Base-by-base conservation (phyloP, 1,140 invertebrate species). In the Kradibia gibbosae region DNA sequence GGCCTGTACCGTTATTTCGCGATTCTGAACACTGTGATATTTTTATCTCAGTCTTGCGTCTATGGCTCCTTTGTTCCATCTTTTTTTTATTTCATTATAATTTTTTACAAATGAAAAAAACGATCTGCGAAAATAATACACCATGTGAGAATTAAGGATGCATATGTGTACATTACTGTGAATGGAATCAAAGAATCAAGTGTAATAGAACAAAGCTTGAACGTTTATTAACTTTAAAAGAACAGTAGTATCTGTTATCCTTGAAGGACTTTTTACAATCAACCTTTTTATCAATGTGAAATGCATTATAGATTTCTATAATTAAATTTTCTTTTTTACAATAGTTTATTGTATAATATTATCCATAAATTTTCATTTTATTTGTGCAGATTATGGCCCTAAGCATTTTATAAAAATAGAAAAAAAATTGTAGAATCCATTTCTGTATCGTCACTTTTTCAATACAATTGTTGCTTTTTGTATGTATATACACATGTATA, bases 21-120 rank as follows among this genome's bases (percentile, higher is more conserved):
- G 81, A 73, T 81, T 82, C 75, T 82, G 45, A 82, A 74, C 75
- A 82, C 81, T 82, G 81, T 82, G 81, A 82, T 82, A 82, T 77
- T 82, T 82, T 82, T 74, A 42, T 79, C 57, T 82, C 76, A 67
- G 76, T 82, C 60, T 78, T 48, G 60, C 67, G 71, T 50, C 65
- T 45, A 42, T 10, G 42, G 55, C 80, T 80, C 53, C 36, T 72
- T 81, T 76, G 73, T 76, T 81, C 79, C 10, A 50, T 80, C 57
- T 45, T 71, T 77, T 45, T 60, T 22, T 71, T 50, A 60, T 62
- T 73, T 65, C 60, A 67, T 78, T 60, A 25, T 53, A 39, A 60
- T 67, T 79, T 50, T 17, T 48, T 70, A 8, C 42, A 10, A 78
- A 50, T 17, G 10, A 73, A 82, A 60, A 15, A 67, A 71, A 71